These are phyloP conservation scores for Nipponacmea schrenckii DNA, from an alignment of 2,888 invertebrate species.

Conservation along the genomic window DNA sequence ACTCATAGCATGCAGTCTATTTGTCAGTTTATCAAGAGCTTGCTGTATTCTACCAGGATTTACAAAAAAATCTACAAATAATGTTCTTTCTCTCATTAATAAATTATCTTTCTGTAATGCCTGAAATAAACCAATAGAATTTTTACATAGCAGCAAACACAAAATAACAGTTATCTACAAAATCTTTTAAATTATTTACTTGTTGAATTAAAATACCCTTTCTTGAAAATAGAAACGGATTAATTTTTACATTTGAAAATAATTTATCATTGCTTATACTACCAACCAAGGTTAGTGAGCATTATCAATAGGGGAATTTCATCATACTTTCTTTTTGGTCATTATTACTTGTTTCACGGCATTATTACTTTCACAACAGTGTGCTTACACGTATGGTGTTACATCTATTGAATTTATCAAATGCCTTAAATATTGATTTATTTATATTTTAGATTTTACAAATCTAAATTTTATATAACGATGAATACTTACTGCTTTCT, in stretches of 20 bases:
- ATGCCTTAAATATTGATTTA: too few species aligned
- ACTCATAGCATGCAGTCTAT: constrained; percentile 47
- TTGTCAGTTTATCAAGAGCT: constrained; percentile 47
- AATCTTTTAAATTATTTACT: not conserved
- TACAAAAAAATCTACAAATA: constrained; percentile 57
- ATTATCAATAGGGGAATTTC: too few species aligned
- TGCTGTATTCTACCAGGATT: constrained; percentile 50
- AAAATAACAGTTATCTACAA: not conserved
- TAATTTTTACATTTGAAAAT: too few species aligned
- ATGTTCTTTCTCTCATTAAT: constrained; percentile 51
- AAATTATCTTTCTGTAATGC: constrained; percentile 51
- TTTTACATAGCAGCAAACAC: not conserved
- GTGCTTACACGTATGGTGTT: too few species aligned
- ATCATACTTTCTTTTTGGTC: too few species aligned
- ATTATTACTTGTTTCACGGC: too few species aligned
- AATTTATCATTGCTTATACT: too few species aligned
- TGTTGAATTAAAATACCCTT: not conserved
- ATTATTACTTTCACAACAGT: too few species aligned
- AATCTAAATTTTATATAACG: too few species aligned
- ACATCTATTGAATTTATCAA: too few species aligned
- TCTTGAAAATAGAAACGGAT: not conserved
- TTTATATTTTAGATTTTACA: too few species aligned
- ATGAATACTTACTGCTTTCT: constrained; percentile 50
- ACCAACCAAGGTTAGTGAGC: too few species aligned
- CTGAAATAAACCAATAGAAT: constrained; percentile 38